Base-by-base conservation (phyloP, 2,113 vertebrate genomes). In the Elanus axillaris region DNA sequence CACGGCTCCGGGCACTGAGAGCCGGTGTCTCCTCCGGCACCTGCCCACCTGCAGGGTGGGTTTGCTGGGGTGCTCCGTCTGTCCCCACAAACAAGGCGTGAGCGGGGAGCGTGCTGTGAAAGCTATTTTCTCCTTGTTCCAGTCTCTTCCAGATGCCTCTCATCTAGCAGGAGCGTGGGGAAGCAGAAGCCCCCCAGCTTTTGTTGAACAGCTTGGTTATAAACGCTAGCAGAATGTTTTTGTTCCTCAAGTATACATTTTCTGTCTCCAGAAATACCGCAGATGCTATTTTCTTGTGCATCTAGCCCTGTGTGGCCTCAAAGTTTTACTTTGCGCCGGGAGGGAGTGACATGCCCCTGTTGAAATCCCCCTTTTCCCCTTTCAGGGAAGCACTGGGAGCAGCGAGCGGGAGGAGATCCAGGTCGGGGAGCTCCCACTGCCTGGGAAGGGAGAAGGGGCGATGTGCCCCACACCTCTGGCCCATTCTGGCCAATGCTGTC, bases 21-120 rank as follows among this genome's bases (percentile, higher is more conserved):
- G 22, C 64, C 38, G 27, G n/a, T 0, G 6, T 11, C 23, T 38
- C 11, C 26, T 45, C 36, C 2, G 0, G 5, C 0, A 0, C 4
- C 2, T 42, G 55, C n/a, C n/a, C n/a, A n/a, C n/a, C n/a, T n/a
- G n/a, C n/a, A n/a, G n/a, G n/a, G n/a, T n/a, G 42, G 45, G 6
- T n/a, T 85, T n/a, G 13, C 43, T 58, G 13, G 34, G 23, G 21
- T 1, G 0, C 47, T 69, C 3, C 0, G 13, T 43, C 50, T 42
- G 52, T n/a, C 29, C 29, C 21, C 29, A 45, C 8, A 34, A 42
- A 5, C 6, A 31, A 50, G n/a, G 29, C 4, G 0, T 23, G 43
- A 58, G 31, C 4, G 1, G 13, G 14, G 4, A 86, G 3, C 0
- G 0, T 68, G 43, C 23, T 9, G 13, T 73, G 11, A 25, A 83